Evolutionary conservation across 2,113 vertebrate genomes (phyloP).

Genomic region (Anas platyrhynchos): DNA sequence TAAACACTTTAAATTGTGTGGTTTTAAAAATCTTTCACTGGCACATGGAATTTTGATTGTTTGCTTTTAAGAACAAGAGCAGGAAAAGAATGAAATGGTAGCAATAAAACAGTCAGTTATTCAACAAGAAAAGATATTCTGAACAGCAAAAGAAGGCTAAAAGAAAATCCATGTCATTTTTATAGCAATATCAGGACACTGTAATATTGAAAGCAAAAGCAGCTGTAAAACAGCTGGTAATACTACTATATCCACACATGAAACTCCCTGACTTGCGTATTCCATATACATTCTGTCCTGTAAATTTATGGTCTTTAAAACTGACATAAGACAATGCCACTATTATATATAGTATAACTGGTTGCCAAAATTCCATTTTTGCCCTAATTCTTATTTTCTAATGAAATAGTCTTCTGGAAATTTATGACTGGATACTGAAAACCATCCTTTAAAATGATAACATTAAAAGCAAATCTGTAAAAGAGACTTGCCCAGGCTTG

Average conservation of each 20-base stretch:
- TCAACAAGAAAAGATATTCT: background rate
- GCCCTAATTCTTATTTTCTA: background rate
- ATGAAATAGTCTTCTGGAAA: background rate
- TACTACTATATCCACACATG: fast-evolving
- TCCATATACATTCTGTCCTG: background rate
- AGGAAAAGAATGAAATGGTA: background rate
- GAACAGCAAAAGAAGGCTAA: background rate
- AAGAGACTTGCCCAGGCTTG: background rate
- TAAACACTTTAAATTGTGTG: background rate
- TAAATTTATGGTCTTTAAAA: background rate
- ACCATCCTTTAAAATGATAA: background rate
- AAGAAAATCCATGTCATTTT: background rate
- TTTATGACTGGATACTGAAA: background rate
- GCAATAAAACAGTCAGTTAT: background rate
- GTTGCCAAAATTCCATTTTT: background rate
- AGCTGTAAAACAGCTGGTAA: background rate
- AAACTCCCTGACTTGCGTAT: background rate
- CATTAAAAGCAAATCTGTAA: background rate
- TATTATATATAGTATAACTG: background rate
- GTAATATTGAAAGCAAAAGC: background rate
- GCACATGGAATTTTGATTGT: background rate
- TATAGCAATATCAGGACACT: background rate
- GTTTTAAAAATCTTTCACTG: background rate
- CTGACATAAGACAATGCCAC: background rate
- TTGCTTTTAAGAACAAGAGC: background rate